Conservation (phyloP, 2,113 vertebrate species). For the Tichodroma muraria region DNA sequence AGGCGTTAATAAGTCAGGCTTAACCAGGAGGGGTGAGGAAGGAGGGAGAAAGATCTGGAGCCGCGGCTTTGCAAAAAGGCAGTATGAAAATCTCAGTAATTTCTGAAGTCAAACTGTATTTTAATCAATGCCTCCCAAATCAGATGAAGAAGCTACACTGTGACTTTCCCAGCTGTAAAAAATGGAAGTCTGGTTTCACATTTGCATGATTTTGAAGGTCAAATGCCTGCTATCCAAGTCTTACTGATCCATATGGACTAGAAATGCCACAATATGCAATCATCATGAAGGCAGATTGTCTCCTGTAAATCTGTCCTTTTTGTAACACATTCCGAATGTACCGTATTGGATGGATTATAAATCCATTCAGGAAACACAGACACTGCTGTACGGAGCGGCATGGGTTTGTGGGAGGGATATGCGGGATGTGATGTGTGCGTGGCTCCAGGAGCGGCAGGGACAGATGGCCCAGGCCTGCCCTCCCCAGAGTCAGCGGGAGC, state of each 20-base stretch:
- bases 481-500: not conserved
- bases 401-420: not conserved
- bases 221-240: conserved; percentile 81
- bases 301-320: conserved; percentile 81
- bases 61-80: not conserved
- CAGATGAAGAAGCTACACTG: conserved; percentile 62
- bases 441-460: not conserved
- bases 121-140: conserved; percentile 72
- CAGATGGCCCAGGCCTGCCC: conserved; percentile 58
- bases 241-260: conserved; percentile 83
- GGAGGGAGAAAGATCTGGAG: conserved; percentile 9
- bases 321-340: conserved; percentile 72
- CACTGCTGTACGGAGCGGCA: conserved; percentile 41
- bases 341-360: conserved; percentile 79
- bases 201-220: conserved; percentile 85
- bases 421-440: not conserved
- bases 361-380: conserved; percentile 67
- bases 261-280: conserved; percentile 87
- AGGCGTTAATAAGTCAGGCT: conserved; percentile 72
- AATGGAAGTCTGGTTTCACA: conserved; percentile 74
- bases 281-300: conserved; percentile 82
- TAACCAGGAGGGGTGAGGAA: conserved; percentile 63
- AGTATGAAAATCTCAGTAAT: conserved; percentile 46
- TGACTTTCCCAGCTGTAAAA: conserved; percentile 74
- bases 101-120: conserved; percentile 67